Conservation (phyloP, 2,113 vertebrate genomes). For the Speoplatyrhinus poulsoni region DNA sequence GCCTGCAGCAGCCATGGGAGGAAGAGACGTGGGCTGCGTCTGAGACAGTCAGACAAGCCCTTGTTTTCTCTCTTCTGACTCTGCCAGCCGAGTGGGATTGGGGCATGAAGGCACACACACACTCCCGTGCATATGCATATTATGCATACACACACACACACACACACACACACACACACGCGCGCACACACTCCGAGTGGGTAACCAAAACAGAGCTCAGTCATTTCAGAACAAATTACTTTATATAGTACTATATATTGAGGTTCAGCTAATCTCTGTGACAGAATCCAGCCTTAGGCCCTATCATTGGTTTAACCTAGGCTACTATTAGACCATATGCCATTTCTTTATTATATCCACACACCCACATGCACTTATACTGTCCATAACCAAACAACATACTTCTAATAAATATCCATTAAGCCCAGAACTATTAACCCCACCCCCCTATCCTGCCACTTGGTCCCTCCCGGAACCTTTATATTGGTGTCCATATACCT, state of each 20-base stretch:
- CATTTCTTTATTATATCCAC: too few species aligned
- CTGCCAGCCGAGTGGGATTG: conserved; percentile 64
- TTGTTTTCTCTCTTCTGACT: conserved; percentile 71
- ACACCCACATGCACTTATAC: too few species aligned
- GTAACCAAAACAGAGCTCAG: conserved; percentile 34
- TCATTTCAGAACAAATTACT: conserved; percentile 41
- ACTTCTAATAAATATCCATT: too few species aligned
- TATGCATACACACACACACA: background rate
- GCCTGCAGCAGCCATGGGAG: conserved; percentile 40
- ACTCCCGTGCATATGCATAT: too few species aligned
- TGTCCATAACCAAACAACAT: too few species aligned
- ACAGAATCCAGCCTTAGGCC: background rate
- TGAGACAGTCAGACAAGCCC: conserved; percentile 56
- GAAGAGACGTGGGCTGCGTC: conserved; percentile 46
- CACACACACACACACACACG: conserved; percentile 18
- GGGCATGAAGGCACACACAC: conserved; percentile 62
- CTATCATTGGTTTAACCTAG: background rate
- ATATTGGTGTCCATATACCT: too few species aligned
- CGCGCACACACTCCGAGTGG: conserved; percentile 29
- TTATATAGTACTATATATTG: background rate
- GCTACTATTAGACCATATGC: too few species aligned
- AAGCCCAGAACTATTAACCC: too few species aligned
- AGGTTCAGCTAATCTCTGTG: background rate
- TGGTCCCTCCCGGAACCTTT: too few species aligned
- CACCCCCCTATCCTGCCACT: too few species aligned